Percentiles rank a stretch among this genome's conserved stretches.
Evolutionary conservation across 37 sponge, comb jelly and placozoan species (phyloP).

Genomic region (Ephydatia muelleri): DNA sequence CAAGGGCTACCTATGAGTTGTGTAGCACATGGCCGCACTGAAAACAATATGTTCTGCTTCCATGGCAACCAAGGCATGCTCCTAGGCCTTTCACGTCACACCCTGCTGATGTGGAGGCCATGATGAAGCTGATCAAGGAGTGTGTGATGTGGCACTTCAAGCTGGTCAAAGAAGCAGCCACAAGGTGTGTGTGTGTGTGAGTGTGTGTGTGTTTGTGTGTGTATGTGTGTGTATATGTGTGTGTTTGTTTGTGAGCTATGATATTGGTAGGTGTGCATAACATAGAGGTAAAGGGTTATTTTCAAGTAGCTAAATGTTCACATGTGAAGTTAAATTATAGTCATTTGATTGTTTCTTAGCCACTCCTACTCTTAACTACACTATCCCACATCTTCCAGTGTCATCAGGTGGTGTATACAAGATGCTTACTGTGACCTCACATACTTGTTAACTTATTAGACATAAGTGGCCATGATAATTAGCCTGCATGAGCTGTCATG

Average conservation of each 20-base stretch:
- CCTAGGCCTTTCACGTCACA: slow-evolving; percentile 71
- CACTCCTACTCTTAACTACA: no score
- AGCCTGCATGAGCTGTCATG: no score
- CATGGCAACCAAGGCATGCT: slow-evolving; percentile 65
- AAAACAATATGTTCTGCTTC: slow-evolving; percentile 90
- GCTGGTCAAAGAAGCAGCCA: slow-evolving; percentile 87
- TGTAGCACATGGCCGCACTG: slow-evolving; percentile 98
- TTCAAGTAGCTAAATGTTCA: no score
- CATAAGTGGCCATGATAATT: slow-evolving; percentile 25
- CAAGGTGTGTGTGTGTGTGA: slow-evolving; percentile 51
- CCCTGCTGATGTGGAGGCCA: slow-evolving; percentile 38
- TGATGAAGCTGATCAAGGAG: slow-evolving; percentile 53
- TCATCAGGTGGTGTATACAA: no score
- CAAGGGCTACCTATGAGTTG: slow-evolving; percentile 87
- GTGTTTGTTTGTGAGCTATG: no score
- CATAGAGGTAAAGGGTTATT: no score
- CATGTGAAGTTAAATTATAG: no score
- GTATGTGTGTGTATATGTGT: not conserved
- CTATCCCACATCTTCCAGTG: no score
- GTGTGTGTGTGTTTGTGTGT: not conserved
- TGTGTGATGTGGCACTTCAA: slow-evolving; percentile 78
- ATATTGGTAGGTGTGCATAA: no score
- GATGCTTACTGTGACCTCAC: no score
- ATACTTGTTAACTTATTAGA: slow-evolving; percentile 52
- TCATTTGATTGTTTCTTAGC: no score